These are phyloP conservation scores for Protobothrops flavoviridis DNA, from an alignment of 2,113 vertebrate genomes.

Conservation along the genomic window DNA sequence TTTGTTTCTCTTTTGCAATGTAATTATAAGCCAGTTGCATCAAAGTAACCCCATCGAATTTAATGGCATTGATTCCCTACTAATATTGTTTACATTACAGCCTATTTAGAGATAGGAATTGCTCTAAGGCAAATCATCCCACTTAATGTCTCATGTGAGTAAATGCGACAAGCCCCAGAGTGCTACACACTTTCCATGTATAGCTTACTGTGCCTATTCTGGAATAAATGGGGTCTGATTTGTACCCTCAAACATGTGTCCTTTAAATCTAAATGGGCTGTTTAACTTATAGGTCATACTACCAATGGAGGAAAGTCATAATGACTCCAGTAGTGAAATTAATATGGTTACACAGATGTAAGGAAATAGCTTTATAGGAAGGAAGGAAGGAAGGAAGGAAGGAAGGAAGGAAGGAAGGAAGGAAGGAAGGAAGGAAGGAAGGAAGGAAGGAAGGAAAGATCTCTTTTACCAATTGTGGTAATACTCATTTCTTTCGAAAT, in stretches of 20 bases:
- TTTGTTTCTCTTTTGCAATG: background rate
- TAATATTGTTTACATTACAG: background rate
- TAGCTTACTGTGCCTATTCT: background rate
- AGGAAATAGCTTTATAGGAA: background rate
- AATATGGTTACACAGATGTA: background rate
- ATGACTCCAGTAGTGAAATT: background rate
- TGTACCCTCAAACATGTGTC: background rate
- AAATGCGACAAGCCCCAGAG: background rate
- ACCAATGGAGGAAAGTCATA: background rate
- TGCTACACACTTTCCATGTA: conserved; percentile 7
- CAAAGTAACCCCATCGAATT: background rate
- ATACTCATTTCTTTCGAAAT: background rate
- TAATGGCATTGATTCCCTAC: background rate
- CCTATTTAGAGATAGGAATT: background rate
- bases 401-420: background rate
- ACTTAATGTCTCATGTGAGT: background rate
- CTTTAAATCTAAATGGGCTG: background rate
- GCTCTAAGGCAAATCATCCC: background rate
- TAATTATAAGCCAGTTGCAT: background rate
- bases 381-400: background rate
- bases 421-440: background rate
- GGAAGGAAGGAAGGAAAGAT: background rate
- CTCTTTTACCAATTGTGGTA: background rate
- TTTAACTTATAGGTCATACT: background rate
- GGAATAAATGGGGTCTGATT: background rate